phyloP scores from a whole-genome alignment of 2,888 invertebrate species.

The Rhingia rostrata region DNA sequence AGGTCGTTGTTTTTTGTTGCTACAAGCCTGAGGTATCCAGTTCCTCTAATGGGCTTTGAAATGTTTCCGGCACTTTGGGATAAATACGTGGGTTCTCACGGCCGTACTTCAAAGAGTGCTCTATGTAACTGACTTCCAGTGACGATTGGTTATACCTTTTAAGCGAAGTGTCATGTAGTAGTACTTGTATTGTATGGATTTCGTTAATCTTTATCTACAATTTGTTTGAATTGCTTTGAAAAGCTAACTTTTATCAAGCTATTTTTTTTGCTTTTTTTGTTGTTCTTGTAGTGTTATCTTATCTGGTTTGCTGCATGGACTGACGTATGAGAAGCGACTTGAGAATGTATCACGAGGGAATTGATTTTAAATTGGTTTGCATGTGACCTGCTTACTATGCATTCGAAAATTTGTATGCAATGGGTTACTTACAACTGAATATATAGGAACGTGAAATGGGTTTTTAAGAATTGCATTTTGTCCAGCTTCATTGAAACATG shows the following conservation, averaged over 20 bases:
- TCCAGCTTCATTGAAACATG: too few relatives aligned
- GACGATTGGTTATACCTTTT: conserved; percentile 45
- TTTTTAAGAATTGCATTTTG: too few relatives aligned
- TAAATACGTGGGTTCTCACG: neutral
- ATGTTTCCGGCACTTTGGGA: neutral
- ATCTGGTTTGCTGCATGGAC: conserved; percentile 46
- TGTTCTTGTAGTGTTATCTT: conserved; percentile 47
- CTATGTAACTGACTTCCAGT: conserved; percentile 27
- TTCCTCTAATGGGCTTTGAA: conserved; percentile 11
- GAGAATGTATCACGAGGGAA: conserved; percentile 52
- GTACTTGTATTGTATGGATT: conserved; percentile 51
- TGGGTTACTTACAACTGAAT: too few relatives aligned
- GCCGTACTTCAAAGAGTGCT: conserved; percentile 21
- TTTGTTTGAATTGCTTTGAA: conserved; percentile 40
- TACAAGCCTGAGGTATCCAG: conserved; percentile 34
- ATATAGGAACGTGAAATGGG: too few relatives aligned
- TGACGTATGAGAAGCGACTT: conserved; percentile 42
- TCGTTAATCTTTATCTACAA: conserved; percentile 63
- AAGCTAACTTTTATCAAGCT: conserved; percentile 39
- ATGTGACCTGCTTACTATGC: conserved; percentile 16
- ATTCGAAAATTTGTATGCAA: neutral
- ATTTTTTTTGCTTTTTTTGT: conserved; percentile 24
- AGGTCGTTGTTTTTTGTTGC: neutral
- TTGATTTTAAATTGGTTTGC: conserved; percentile 55
- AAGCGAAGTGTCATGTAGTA: conserved; percentile 54